A percentile compares a stretch with the other conserved stretches of the same genome.
Conservation (phyloP, 2,797 vertebrate genomes). For the Gobio occitaniae region DNA sequence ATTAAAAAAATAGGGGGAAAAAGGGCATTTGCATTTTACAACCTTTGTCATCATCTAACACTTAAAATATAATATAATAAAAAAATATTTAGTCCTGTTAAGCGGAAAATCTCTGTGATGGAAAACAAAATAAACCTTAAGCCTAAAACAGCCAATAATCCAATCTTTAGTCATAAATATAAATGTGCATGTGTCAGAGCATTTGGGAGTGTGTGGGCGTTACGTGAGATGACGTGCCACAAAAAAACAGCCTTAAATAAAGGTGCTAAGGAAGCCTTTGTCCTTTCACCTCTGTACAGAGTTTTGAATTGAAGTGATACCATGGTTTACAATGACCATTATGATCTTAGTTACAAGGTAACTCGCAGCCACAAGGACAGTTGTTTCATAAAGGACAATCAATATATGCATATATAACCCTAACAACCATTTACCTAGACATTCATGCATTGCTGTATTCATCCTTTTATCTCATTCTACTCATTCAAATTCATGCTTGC, state of each 20-base stretch:
- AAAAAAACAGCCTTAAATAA: slow-evolving; percentile 53
- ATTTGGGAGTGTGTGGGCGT: neutral
- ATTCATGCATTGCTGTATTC: neutral
- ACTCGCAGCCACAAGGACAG: neutral
- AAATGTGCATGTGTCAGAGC: neutral
- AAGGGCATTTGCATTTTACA: neutral
- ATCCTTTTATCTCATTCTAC: slow-evolving; percentile 1
- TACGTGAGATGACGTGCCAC: neutral
- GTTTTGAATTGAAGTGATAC: neutral
- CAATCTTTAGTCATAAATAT: neutral
- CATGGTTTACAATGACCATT: neutral
- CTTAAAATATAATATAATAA: neutral
- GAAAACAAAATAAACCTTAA: slow-evolving; percentile 14
- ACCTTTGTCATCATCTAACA: neutral
- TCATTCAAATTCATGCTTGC: slow-evolving; percentile 2
- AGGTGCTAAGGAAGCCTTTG: slow-evolving; percentile 44
- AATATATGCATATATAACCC: neutral
- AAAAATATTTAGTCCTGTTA: neutral
- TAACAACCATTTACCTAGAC: neutral
- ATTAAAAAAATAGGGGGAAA: neutral
- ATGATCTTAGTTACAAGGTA: slow-evolving; percentile 3
- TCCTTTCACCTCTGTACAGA: slow-evolving; percentile 36
- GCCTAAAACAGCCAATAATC: neutral
- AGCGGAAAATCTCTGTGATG: neutral
- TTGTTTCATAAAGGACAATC: slow-evolving; percentile 2